Conservation (phyloP, 2,888 invertebrate species). For the Andrena hattorfiana region DNA sequence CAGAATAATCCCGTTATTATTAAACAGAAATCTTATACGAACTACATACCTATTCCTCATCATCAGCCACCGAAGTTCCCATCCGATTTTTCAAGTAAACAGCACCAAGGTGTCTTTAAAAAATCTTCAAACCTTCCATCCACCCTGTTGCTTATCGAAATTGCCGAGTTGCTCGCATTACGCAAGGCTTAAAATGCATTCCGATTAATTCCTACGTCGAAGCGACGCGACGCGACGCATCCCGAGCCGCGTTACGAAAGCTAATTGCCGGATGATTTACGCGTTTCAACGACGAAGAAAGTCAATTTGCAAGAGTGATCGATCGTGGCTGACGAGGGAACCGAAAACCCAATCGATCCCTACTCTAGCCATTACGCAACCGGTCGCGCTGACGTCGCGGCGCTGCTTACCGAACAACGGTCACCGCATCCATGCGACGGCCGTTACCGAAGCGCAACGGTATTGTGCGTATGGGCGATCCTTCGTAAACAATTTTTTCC, state of each 20-base stretch:
- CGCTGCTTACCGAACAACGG: slow-evolving; percentile 50
- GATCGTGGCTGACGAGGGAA: too few relatives aligned
- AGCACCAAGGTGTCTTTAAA: too few relatives aligned
- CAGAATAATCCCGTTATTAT: neutral
- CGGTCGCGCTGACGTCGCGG: slow-evolving; percentile 27
- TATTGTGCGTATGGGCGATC: slow-evolving; percentile 57
- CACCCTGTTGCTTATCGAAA: too few relatives aligned
- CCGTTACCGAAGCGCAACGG: slow-evolving; percentile 59
- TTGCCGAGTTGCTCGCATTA: too few relatives aligned
- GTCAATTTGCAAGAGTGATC: neutral
- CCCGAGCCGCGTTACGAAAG: too few relatives aligned
- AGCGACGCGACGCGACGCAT: too few relatives aligned
- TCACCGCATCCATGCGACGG: slow-evolving; percentile 41
- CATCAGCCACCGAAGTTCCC: too few relatives aligned
- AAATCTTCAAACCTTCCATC: too few relatives aligned
- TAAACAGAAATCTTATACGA: neutral
- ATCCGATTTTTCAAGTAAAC: too few relatives aligned
- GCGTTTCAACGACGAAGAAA: neutral
- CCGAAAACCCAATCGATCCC: slow-evolving; percentile 4
- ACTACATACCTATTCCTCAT: neutral
- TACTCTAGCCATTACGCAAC: slow-evolving; percentile 48
- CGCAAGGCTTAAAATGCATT: too few relatives aligned
- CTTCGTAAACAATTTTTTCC: slow-evolving; percentile 30
- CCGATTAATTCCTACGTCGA: too few relatives aligned
- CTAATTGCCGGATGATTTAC: slow-evolving; percentile 1